Conservation (phyloP, 2,113 vertebrate species). For the Sinocyclocheilus anshuiensis region DNA sequence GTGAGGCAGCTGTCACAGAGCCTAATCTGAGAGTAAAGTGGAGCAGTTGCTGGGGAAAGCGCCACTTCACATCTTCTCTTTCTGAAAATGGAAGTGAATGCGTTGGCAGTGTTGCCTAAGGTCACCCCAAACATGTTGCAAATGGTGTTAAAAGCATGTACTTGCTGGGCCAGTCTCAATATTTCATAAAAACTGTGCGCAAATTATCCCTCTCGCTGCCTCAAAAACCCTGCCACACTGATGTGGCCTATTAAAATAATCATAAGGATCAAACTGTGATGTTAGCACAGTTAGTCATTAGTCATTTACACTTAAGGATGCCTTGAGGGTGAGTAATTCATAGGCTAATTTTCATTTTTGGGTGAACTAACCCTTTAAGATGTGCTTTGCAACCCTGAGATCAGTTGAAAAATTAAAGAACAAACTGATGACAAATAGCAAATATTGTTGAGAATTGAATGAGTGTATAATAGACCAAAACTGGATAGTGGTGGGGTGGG, state of each 20-base stretch:
- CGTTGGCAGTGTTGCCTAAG: conserved; percentile 69
- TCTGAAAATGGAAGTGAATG: conserved; percentile 71
- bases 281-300: conserved; percentile 75
- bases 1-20: conserved; percentile 55
- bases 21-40: conserved; percentile 59
- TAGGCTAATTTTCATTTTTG: too few species aligned
- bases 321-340: too few species aligned
- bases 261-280: conserved; percentile 77
- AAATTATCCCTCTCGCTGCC: conserved; percentile 71
- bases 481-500: not conserved
- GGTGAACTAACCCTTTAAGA: too few species aligned
- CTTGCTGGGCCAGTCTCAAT: conserved; percentile 70
- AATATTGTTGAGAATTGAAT: conserved; percentile 12
- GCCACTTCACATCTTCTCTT: conserved; percentile 45
- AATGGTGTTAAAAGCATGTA: conserved; percentile 81
- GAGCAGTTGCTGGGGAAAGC: conserved; percentile 63
- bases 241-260: conserved; percentile 71
- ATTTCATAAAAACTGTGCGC: conserved; percentile 66
- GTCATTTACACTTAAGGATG: too few species aligned
- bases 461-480: not conserved
- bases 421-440: not conserved
- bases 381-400: not conserved
- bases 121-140: conserved; percentile 74
- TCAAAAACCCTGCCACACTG: conserved; percentile 68
- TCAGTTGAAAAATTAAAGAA: conserved; percentile 12